Evolutionary conservation across 1,140 invertebrate genomes (phyloP).

Genomic region (Portunus trituberculatus): DNA sequence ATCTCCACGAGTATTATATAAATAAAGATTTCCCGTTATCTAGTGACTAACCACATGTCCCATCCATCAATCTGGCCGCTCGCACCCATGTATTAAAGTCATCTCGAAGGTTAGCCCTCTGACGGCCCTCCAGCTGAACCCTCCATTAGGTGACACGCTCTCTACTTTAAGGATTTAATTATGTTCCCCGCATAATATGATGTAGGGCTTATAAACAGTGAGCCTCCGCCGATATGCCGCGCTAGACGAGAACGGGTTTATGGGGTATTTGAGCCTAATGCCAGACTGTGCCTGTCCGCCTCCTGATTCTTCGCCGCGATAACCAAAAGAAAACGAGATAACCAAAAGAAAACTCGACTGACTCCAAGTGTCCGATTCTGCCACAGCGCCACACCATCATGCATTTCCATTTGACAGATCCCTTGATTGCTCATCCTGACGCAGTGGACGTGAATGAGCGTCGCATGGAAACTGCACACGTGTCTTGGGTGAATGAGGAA

Average conservation of each 20-base stretch:
- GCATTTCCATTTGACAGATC: too few relatives aligned
- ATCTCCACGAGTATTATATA: slow-evolving; percentile 65
- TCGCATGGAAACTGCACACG: too few relatives aligned
- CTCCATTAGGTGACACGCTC: slow-evolving; percentile 60
- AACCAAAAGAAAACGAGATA: too few relatives aligned
- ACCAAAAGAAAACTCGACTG: too few relatives aligned
- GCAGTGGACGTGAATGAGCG: too few relatives aligned
- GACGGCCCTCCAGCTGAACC: slow-evolving; percentile 62
- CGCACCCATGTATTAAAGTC: slow-evolving; percentile 54
- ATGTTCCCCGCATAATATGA: slow-evolving; percentile 56
- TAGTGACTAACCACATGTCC: slow-evolving; percentile 70
- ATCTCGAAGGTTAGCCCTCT: slow-evolving; percentile 44
- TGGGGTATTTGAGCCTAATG: slow-evolving; percentile 44
- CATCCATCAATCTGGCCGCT: slow-evolving; percentile 64
- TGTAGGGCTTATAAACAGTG: slow-evolving; percentile 46
- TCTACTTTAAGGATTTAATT: slow-evolving; percentile 71
- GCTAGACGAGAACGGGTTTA: background rate
- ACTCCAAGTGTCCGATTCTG: too few relatives aligned
- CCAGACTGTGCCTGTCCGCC: background rate
- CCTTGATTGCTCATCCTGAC: too few relatives aligned
- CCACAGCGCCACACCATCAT: too few relatives aligned
- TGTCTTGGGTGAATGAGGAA: too few relatives aligned
- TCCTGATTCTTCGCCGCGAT: too few relatives aligned
- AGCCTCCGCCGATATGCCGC: slow-evolving; percentile 39
- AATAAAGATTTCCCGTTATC: slow-evolving; percentile 72